Evolutionary conservation across 2,797 vertebrate genomes (phyloP), one percentile per base, ranked within the genome.

Genomic region (Enteromius viviparus): DNA sequence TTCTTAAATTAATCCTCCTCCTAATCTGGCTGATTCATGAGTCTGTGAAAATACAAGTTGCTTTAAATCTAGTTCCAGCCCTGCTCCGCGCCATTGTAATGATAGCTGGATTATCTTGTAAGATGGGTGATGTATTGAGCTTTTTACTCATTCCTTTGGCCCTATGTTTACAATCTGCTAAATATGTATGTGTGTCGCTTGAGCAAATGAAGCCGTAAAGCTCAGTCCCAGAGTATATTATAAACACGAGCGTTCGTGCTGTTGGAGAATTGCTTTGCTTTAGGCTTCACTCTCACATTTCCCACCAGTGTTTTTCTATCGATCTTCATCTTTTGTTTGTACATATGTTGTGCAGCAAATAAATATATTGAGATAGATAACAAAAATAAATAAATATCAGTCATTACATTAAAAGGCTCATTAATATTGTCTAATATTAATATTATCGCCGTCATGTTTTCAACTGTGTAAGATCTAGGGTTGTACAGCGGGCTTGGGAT

Each of bases 31-130:
- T 94, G 93, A 94, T 94, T 95, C 94, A 94, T 93, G 91, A 90
- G 93, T 90, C 92, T 92, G 93, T 93, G 93, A 93, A 94, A 93
- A 93, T 89, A 93, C 92, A 93, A 89, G 91, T 92, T 94, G 93
- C 91, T 93, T 94, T 93, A 94, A 94, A 94, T 94, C 93, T 94
- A 91, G 89, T 87, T 92, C 91, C 91, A 49, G 89, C 91, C 91
- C 90, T 87, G 91, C 91, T 92, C 89, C 34, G n/a, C 90, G 87
- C 90, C 91, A 90, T 91, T 90, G 90, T 93, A 93, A 94, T 93
- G 91, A 94, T 94, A 91, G 89, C 91, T 92, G 92, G 89, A 90
- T 91, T 82, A 85, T 82, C 70, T 89, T 87, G 89, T 92, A 89
- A 79, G 80, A 78, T 47, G 37, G 85, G 89, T 91, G 93, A 93